These are phyloP conservation scores for Acanthornis magna DNA, from an alignment of 2,797 vertebrate species.

Conservation along the genomic window DNA sequence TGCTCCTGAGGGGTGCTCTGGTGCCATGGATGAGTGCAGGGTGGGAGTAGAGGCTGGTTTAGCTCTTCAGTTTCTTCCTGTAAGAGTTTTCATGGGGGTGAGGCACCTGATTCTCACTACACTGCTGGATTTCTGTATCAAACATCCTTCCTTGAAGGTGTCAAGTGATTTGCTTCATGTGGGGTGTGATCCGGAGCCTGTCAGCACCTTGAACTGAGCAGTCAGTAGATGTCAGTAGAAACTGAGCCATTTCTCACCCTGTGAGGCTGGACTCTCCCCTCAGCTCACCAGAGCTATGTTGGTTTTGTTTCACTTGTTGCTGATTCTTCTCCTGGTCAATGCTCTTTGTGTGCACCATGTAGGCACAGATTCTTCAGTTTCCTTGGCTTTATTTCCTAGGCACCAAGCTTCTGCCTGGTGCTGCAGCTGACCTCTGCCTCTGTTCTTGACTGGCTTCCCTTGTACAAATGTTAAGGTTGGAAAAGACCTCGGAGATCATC, in stretches of 20 bases:
- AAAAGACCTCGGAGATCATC: background rate
- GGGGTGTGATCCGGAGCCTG: background rate
- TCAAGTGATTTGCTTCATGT: background rate
- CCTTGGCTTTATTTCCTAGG: background rate
- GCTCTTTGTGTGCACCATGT: background rate
- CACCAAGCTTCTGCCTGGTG: background rate
- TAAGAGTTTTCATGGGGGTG: background rate
- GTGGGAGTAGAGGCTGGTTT: background rate
- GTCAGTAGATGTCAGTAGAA: constrained; percentile 43
- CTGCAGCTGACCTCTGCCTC: background rate
- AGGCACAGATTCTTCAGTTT: background rate
- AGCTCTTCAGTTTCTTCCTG: background rate
- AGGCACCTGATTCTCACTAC: background rate
- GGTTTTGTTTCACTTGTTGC: background rate
- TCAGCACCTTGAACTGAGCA: background rate
- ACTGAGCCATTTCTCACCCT: background rate
- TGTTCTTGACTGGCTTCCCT: background rate
- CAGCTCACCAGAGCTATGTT: background rate
- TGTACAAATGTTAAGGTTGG: background rate
- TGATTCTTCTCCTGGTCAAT: background rate
- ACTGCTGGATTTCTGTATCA: background rate
- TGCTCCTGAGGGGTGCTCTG: background rate
- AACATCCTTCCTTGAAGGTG: background rate
- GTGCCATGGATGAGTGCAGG: background rate
- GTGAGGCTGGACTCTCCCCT: background rate